A percentile compares a stretch with the other conserved stretches of the same genome.
phyloP scores from a whole-genome alignment of 2,888 invertebrate genomes.

The Cryptocephalus primarius region DNA sequence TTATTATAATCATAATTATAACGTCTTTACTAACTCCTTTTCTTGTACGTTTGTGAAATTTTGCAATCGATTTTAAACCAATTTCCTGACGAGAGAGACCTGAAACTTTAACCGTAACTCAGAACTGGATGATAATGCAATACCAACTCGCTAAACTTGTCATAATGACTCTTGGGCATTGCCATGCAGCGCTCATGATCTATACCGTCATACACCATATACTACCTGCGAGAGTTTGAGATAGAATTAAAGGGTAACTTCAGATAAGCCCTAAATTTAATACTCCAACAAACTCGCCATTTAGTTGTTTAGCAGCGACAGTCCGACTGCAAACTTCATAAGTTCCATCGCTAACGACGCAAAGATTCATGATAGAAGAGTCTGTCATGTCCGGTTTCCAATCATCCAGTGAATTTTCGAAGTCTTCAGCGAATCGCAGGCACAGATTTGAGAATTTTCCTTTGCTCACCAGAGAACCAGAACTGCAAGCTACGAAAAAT shows the following conservation, averaged over 20 bases:
- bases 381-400: conserved; percentile 89
- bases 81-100: too few species aligned
- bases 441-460: conserved; percentile 85
- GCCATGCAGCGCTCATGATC: too few species aligned
- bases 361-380: conserved; percentile 73
- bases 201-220: too few species aligned
- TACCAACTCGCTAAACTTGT: too few species aligned
- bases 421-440: conserved; percentile 92
- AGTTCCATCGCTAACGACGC: conserved; percentile 97
- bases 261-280: neutral
- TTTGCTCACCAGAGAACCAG: conserved; percentile 90
- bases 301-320: conserved; percentile 69
- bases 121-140: too few species aligned
- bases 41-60: too few species aligned
- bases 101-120: too few species aligned
- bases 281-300: conserved; percentile 41
- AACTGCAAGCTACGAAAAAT: conserved; percentile 65
- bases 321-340: conserved; percentile 95
- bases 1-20: too few species aligned
- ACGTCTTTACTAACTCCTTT: too few species aligned
- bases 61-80: neutral
- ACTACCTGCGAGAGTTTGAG: too few species aligned
- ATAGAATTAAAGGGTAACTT: too few species aligned
- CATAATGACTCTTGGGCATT: too few species aligned
- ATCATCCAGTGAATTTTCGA: conserved; percentile 91